Evolutionary conservation across 92 coral and sea anemone species (phyloP).

Genomic region (Umimayanthus kanabou): DNA sequence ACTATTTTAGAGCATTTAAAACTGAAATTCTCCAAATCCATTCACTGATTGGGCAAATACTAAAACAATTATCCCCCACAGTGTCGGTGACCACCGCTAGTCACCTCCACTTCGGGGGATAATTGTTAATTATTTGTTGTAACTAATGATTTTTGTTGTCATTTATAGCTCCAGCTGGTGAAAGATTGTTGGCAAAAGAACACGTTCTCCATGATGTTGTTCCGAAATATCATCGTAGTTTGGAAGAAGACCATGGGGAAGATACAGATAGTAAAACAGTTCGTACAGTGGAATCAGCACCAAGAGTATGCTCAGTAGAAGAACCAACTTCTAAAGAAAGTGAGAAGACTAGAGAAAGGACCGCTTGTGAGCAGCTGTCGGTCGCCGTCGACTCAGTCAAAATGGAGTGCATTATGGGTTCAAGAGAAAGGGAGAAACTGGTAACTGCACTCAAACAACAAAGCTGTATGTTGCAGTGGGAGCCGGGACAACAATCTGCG

Average conservation of each 20-base stretch:
- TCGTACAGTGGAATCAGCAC: neutral
- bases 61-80: too few relatives aligned
- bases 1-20: too few relatives aligned
- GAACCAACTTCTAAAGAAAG: neutral
- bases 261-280: neutral
- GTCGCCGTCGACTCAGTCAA: slow-evolving; percentile 68
- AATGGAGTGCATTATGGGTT: slow-evolving; percentile 62
- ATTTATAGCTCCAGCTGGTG: slow-evolving; percentile 19
- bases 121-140: too few relatives aligned
- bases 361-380: slow-evolving; percentile 45
- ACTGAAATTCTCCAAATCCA: too few relatives aligned
- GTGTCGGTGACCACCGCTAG: too few relatives aligned
- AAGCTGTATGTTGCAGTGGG: slow-evolving; percentile 48
- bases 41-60: too few relatives aligned
- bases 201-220: slow-evolving; percentile 44
- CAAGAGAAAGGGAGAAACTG: slow-evolving; percentile 35
- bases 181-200: slow-evolving; percentile 41
- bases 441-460: slow-evolving; percentile 42
- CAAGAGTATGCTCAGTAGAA: neutral
- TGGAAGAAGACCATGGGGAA: slow-evolving; percentile 45
- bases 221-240: slow-evolving; percentile 39
- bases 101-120: too few relatives aligned
- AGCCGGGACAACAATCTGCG: slow-evolving; percentile 30
- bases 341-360: neutral
- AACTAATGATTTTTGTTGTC: too few relatives aligned